Evolutionary conservation across 2,113 vertebrate species (phyloP).

Genomic region (Catagonus wagneri): DNA sequence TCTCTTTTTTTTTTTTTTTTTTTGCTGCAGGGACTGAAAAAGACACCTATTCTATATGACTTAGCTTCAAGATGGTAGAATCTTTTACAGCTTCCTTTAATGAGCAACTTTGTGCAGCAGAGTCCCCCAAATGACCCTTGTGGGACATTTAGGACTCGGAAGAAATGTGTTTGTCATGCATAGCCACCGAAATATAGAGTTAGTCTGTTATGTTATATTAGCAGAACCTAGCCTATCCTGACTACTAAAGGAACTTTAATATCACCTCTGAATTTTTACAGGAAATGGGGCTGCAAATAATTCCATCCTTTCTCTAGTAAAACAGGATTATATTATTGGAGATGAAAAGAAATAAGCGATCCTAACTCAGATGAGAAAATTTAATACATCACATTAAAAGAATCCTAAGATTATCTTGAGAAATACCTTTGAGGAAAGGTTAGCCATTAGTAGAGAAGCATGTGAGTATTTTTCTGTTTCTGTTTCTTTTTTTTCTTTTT

Average conservation of each 20-base stretch:
- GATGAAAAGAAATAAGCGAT: neutral
- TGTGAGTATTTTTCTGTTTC: neutral
- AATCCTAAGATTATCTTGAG: neutral
- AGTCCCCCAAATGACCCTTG: neutral
- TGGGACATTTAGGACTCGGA: neutral
- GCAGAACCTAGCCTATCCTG: neutral
- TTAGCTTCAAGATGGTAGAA: neutral
- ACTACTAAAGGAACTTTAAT: neutral
- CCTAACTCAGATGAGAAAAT: constrained; percentile 16
- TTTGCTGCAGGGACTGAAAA: neutral
- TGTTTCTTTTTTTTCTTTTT: neutral
- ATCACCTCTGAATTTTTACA: neutral
- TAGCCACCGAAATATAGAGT: neutral
- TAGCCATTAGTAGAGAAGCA: neutral
- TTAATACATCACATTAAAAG: neutral
- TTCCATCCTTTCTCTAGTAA: neutral
- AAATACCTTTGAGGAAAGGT: neutral
- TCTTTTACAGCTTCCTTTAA: neutral
- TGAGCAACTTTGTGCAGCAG: neutral
- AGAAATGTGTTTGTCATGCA: neutral
- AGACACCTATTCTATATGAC: neutral
- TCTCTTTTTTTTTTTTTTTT: neutral
- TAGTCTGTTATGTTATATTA: neutral
- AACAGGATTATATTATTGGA: neutral
- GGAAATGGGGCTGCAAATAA: neutral